phyloP scores from a whole-genome alignment of 2,797 vertebrate species.

The Halcyon leucocephala region DNA sequence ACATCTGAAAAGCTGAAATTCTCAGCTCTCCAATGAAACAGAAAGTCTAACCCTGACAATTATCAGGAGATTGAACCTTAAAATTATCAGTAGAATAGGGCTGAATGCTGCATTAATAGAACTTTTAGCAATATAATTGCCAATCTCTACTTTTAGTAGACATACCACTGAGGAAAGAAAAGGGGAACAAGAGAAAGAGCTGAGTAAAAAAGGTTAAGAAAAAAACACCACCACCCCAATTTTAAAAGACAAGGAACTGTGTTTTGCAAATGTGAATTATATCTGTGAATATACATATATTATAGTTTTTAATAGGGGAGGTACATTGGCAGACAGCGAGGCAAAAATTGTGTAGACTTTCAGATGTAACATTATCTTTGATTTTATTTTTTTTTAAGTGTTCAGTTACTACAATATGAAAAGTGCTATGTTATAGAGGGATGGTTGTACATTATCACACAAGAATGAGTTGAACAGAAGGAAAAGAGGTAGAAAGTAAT shows the following conservation, averaged over 20 bases:
- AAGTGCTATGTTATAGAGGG: not conserved
- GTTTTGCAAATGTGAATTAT: not conserved
- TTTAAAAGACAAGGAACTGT: not conserved
- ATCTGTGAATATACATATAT: not conserved
- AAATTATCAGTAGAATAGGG: not conserved
- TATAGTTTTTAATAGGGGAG: not conserved
- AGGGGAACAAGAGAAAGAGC: not conserved
- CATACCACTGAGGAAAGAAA: not conserved
- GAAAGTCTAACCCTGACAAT: not conserved
- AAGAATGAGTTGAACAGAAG: not conserved
- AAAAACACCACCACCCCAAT: rapidly evolving
- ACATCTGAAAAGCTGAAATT: constrained; percentile 2
- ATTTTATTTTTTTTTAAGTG: rapidly evolving
- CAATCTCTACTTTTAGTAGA: not conserved
- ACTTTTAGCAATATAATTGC: not conserved
- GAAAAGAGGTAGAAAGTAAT: not conserved
- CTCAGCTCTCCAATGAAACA: not conserved
- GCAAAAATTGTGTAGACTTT: not conserved
- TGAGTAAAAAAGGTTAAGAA: not conserved
- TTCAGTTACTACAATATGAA: not conserved
- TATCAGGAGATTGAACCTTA: constrained; percentile 11
- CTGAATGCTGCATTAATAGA: not conserved
- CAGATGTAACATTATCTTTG: not conserved
- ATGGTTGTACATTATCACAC: not conserved
- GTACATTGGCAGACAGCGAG: not conserved